Base-by-base conservation (phyloP, 2,888 invertebrate genomes). In the Leucoptera coffeella region DNA sequence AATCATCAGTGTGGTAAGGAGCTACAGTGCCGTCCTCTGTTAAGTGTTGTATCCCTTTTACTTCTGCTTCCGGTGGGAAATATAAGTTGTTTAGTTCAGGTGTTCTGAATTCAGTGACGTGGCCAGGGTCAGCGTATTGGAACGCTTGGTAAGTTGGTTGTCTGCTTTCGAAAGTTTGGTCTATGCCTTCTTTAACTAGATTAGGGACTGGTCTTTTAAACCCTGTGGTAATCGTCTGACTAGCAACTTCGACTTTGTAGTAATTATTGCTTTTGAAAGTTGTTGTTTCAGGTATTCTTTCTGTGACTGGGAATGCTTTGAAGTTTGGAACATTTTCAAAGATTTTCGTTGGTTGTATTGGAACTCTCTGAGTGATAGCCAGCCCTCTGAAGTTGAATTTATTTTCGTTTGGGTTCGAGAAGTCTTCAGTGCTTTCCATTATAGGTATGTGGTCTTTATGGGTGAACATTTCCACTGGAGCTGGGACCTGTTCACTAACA, bases 361-460 rank as follows among this genome's bases (percentile, higher is more conserved):
- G 11, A 22, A 12, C 22, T 22, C n/a, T n/a, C n/a, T n/a, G n/a
- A n/a, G n/a, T n/a, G n/a, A n/a, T n/a, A n/a, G n/a, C n/a, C n/a
- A n/a, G n/a, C n/a, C n/a, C n/a, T n/a, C n/a, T n/a, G 22, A 10
- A 11, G 12, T 32, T 47, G 40, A 3, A 42, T 10, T 39, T 37
- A 14, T 37, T 34, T 33, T 41, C 36, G 28, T 49, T 46, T 2
- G 58, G 51, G 36, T 72, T 60, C 27, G 56, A 58, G 25, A 67
- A 41, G 29, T 72, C 72, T 21, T 58, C 47, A 3, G 60, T 38
- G 21, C 62, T 50, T 49, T 74, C 74, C 12, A 51, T 56, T 15
- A 72, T 67, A 2, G 73, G 72, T 21, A 47, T 71, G 29, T 60
- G 46, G 30, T 64, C 65, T 41, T 52, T 53, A n/a, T n/a, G n/a